Evolutionary conservation across 2,888 invertebrate genomes (phyloP), one percentile per base, ranked within the genome.

Genomic region (Anarsia innoxiella): DNA sequence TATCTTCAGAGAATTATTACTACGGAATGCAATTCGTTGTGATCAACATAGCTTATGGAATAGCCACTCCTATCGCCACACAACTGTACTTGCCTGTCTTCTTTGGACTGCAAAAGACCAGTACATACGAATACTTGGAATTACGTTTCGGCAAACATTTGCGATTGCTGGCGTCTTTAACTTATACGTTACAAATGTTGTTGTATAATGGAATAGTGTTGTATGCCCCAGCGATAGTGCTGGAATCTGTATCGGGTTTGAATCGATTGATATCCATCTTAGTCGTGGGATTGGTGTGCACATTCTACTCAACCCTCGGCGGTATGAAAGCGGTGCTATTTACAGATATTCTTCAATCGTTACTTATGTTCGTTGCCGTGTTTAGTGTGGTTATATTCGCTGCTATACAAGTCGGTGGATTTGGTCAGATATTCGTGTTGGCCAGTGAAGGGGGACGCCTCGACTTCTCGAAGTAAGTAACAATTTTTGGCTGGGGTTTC

Each of bases 71-170:
- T 0, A 87, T 94, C 32, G 91, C 90, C 2, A 91, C 92, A 12
- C 90, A 90, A 59, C 69, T 93, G 26, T 95, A 92, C 68, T 80
- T 96, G 40, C 95, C 96, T 23, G 94, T 96, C 25, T 95, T 96
- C 70, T 95, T 92, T 65, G 90, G 91, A 45, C 80, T 95, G 5
- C 91, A 93, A 67, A 90, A 90, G 43, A 91, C 93, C n/a, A 95
- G 95, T 67, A 93, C 94, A 36, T 97, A 95, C 65, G 94, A 96
- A 91, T 98, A 98, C 69, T 86, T 98, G 58, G 95, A 97, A 67
- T 83, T 88, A 53, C 86, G 98, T 46, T 98, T 97, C 66, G 94
- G 95, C 2, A 87, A 89, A 45, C 78, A 80, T 3, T 88, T 95
- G 14, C 86, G 97, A 53, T 73, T 93, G 45, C 74, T 90, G 12